Evolutionary conservation across 1,140 invertebrate genomes (phyloP).

Genomic region (Pollicipes pollicipes): DNA sequence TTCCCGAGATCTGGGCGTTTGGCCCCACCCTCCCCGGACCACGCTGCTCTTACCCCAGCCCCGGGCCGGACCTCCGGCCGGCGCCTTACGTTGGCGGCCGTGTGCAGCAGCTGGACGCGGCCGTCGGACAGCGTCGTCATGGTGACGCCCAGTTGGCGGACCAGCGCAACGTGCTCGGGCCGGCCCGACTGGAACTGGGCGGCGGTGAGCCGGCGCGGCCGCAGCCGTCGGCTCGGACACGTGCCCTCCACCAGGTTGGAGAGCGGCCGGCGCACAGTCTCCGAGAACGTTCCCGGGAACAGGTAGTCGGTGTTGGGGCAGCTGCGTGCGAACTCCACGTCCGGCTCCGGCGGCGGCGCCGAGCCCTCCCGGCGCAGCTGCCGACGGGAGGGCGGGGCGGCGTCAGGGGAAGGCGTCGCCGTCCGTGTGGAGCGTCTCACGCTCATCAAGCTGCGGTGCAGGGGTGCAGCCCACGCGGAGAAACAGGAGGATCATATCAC

Average conservation of each 20-base stretch:
- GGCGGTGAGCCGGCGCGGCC: slow-evolving; percentile 44
- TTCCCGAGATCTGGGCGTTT: too few relatives aligned
- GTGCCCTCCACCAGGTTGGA: slow-evolving; percentile 59
- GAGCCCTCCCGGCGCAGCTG: neutral
- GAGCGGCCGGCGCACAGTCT: slow-evolving; percentile 38
- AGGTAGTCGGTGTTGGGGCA: slow-evolving; percentile 71
- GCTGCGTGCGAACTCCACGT: slow-evolving; percentile 41
- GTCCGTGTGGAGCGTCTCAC: too few relatives aligned
- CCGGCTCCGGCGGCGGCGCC: slow-evolving; percentile 17
- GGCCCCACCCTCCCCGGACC: too few relatives aligned
- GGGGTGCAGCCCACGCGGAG: too few relatives aligned
- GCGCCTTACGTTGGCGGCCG: slow-evolving; percentile 20
- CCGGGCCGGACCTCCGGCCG: too few relatives aligned
- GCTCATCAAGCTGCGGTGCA: too few relatives aligned
- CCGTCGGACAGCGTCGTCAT: slow-evolving; percentile 75
- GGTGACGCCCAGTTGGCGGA: slow-evolving; percentile 86
- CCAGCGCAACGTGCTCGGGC: slow-evolving; percentile 66
- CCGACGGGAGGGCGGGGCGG: too few relatives aligned
- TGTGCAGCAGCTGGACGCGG: slow-evolving; percentile 70
- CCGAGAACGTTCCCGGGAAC: slow-evolving; percentile 43
- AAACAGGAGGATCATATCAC: too few relatives aligned
- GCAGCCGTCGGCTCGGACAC: slow-evolving; percentile 42
- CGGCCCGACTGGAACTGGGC: slow-evolving; percentile 63
- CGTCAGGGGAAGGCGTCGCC: neutral
- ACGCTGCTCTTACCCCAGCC: too few relatives aligned